phyloP scores from a whole-genome alignment of 2,113 vertebrate genomes.

The Cyphomyrus plagiostoma region DNA sequence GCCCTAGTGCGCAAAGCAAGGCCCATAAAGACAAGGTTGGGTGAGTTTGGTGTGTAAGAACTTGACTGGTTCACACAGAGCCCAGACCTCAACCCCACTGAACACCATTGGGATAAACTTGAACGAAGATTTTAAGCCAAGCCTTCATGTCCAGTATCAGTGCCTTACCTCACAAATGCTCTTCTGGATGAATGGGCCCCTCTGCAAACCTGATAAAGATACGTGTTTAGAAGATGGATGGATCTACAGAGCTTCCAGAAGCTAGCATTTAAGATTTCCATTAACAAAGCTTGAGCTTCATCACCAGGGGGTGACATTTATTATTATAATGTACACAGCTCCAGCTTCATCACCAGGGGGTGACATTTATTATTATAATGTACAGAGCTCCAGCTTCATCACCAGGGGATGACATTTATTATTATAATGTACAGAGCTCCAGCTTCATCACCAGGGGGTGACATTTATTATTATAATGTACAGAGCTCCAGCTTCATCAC shows the following conservation, averaged over 20 bases:
- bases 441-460: background rate
- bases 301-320: background rate
- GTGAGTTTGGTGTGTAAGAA: background rate
- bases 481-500: background rate
- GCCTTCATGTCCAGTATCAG: background rate
- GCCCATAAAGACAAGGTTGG: background rate
- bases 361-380: background rate
- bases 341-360: background rate
- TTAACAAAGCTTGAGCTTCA: background rate
- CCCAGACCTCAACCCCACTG: background rate
- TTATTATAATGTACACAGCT: background rate
- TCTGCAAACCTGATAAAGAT: background rate
- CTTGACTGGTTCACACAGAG: background rate
- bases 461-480: background rate
- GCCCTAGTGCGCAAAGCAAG: background rate
- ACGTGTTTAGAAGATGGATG: background rate
- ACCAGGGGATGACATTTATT: background rate
- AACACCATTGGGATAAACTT: background rate
- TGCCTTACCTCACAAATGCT: background rate
- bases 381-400: background rate
- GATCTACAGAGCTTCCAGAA: background rate
- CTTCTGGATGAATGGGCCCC: background rate
- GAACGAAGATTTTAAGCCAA: background rate
- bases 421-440: background rate
- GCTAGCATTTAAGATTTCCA: background rate